phyloP scores from a whole-genome alignment of 2,888 invertebrate species.

The Pachycephus smyrnensis region DNA sequence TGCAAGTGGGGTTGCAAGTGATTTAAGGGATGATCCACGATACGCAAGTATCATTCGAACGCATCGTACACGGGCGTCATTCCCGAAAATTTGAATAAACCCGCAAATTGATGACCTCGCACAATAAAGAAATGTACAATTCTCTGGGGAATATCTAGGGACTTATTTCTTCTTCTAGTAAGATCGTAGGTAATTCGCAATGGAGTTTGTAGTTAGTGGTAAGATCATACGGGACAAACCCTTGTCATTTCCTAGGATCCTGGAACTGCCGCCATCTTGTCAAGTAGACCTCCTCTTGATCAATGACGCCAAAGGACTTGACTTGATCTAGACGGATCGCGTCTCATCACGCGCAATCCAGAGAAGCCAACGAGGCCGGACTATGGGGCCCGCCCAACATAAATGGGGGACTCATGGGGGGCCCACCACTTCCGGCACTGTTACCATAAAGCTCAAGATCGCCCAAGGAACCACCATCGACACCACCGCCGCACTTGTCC shows the following conservation, averaged over 20 bases:
- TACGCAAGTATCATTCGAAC: too few species aligned
- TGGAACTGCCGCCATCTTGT: background rate
- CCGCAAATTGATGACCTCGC: background rate
- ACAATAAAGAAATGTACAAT: background rate
- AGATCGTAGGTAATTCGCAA: background rate
- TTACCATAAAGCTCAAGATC: conserved; percentile 68
- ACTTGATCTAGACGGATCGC: background rate
- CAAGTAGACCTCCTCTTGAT: background rate
- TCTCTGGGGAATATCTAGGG: background rate
- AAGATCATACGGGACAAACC: background rate
- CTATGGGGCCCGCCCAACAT: conserved; percentile 77
- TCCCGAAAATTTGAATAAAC: background rate
- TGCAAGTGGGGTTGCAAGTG: background rate
- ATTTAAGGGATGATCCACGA: background rate
- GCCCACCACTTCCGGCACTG: conserved; percentile 75
- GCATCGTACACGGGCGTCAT: too few species aligned
- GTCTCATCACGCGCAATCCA: conserved; percentile 78
- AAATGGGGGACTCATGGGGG: conserved; percentile 79
- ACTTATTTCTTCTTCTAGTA: background rate
- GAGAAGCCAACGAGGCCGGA: conserved; percentile 78
- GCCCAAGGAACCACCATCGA: conserved; percentile 70
- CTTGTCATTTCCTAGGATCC: background rate
- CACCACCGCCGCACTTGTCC: conserved; percentile 77
- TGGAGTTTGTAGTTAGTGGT: background rate
- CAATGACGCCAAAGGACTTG: background rate